Conservation (phyloP, 2,888 invertebrate genomes). For the Synergus laeviventris region DNA sequence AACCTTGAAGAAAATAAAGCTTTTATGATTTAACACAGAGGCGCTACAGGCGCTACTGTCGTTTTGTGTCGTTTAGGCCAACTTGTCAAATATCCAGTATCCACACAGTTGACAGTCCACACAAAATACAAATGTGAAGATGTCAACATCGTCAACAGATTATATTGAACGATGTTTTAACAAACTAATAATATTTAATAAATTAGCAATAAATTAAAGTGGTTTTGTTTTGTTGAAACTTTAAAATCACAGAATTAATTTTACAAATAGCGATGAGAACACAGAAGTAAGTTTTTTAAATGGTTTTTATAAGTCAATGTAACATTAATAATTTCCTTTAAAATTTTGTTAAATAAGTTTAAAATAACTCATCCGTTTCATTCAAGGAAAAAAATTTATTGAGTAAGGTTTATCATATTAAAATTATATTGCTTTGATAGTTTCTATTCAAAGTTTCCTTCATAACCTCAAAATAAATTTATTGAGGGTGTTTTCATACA, state of each 20-base stretch:
- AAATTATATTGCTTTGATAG: not conserved
- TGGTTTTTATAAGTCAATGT: not conserved
- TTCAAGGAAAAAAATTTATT: not conserved
- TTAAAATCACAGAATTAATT: not conserved
- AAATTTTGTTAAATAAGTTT: not conserved
- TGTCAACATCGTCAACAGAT: not conserved
- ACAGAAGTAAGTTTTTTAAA: not conserved
- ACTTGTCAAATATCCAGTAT: no score
- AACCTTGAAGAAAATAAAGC: not conserved
- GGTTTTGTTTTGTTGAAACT: not conserved
- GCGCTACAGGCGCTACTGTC: slow-evolving; percentile 5
- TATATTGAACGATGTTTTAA: not conserved
- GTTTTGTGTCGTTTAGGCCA: not conserved
- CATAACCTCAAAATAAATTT: not conserved
- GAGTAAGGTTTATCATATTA: not conserved
- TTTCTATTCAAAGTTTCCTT: not conserved
- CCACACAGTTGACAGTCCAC: no score
- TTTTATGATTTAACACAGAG: not conserved
- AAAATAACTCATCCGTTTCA: not conserved
- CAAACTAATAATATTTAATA: not conserved
- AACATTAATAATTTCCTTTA: not conserved
- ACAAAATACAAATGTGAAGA: no score
- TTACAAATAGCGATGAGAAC: not conserved
- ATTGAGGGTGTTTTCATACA: no score
- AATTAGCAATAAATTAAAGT: no score